Conservation (phyloP, 2,888 invertebrate genomes). For the Chymomyza fuscimana region DNA sequence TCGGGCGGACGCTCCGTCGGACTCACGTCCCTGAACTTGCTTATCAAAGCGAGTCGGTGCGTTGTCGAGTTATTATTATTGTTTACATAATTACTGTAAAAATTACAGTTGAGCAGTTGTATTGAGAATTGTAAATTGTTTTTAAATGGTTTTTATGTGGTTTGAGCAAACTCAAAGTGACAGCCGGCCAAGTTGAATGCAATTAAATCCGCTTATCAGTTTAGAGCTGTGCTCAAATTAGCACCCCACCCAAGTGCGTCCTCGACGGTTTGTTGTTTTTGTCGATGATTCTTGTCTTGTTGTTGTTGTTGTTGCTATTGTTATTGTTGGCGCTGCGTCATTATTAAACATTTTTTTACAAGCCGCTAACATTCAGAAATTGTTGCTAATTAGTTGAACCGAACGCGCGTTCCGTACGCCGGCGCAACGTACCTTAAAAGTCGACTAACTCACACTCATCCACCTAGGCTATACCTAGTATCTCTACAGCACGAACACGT, state of each 20-base stretch:
- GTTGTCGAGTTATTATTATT: constrained; percentile 1
- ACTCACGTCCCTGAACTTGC: constrained; percentile 61
- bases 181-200: constrained; percentile 50
- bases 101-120: constrained; percentile 52
- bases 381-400: constrained; percentile 67
- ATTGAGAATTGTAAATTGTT: constrained; percentile 46
- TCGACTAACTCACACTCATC: not conserved
- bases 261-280: constrained; percentile 39
- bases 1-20: not conserved
- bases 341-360: constrained; percentile 67
- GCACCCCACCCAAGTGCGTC: constrained; percentile 51
- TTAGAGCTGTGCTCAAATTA: constrained; percentile 54
- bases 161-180: constrained; percentile 56
- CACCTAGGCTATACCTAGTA: constrained; percentile 1
- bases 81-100: constrained; percentile 20
- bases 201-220: constrained; percentile 69
- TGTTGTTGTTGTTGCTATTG: not conserved
- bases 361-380: constrained; percentile 71
- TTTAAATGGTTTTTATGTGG: constrained; percentile 40
- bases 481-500: not conserved
- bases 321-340: constrained; percentile 23
- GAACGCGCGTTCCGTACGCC: constrained; percentile 53
- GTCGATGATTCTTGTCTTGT: not conserved
- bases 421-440: constrained; percentile 69
- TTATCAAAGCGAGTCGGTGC: constrained; percentile 56